Evolutionary conservation across 92 coral and sea anemone genomes (phyloP).

Genomic region (Virgularia gustaviana): DNA sequence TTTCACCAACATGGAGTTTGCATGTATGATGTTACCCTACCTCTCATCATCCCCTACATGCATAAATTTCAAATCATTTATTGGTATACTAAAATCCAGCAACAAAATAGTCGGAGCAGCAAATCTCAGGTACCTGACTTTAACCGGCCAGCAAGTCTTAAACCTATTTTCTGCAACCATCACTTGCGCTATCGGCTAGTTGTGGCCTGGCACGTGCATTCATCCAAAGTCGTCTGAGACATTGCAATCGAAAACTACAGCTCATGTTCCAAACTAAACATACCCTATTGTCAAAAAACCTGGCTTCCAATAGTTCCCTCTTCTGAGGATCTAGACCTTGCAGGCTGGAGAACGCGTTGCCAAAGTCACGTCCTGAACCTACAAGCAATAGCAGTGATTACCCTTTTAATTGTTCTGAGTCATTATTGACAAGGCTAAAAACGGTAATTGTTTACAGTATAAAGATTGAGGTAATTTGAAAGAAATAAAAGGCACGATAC

Average conservation of each 20-base stretch:
- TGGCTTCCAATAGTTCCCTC: conserved; percentile 81
- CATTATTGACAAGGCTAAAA: background rate
- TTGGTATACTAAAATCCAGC: no score
- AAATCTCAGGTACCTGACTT: no score
- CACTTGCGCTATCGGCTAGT: no score
- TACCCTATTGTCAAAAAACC: conserved; percentile 82
- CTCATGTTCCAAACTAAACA: background rate
- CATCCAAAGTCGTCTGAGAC: conserved; percentile 66
- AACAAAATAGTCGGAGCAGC: no score
- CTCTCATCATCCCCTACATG: no score
- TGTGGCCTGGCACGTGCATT: conserved; percentile 70
- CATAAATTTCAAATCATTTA: no score
- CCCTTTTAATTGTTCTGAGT: background rate
- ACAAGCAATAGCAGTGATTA: background rate
- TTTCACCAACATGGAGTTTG: no score
- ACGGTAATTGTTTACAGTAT: conserved; percentile 14
- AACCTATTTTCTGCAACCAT: no score
- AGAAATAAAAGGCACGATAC: background rate
- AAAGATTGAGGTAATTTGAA: background rate
- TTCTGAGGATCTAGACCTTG: conserved; percentile 91
- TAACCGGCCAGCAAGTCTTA: no score
- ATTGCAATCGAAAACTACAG: background rate
- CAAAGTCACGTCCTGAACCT: conserved; percentile 45
- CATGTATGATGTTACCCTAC: no score
- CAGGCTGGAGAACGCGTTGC: conserved; percentile 74